A percentile compares a stretch with the other conserved stretches of the same genome.
Conservation (phyloP, 2,888 invertebrate species). For the Odontothrips loti region DNA sequence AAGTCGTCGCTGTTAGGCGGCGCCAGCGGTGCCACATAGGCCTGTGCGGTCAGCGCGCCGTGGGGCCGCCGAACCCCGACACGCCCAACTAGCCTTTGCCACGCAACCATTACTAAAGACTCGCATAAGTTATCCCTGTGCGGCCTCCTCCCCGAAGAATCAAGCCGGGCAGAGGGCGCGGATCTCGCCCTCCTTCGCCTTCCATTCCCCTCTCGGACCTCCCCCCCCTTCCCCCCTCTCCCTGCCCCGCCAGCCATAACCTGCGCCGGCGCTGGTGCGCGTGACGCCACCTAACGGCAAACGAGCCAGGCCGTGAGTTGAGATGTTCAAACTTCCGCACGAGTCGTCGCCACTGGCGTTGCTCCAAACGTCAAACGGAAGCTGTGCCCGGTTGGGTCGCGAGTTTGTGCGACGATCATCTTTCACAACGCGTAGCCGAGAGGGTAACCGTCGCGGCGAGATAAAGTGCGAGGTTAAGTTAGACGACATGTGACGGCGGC, state of each 20-base stretch:
- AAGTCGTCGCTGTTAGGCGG: too few species aligned
- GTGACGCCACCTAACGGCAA: too few species aligned
- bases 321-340: slow-evolving; percentile 17
- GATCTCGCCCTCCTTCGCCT: background rate
- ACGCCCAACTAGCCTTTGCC: background rate
- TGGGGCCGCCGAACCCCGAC: background rate
- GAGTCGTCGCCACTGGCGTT: background rate
- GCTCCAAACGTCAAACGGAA: slow-evolving; percentile 13
- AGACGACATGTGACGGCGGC: too few species aligned
- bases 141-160: background rate
- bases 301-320: background rate
- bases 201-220: background rate
- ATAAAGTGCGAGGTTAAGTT: too few species aligned
- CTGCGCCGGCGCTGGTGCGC: too few species aligned
- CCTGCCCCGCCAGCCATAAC: background rate
- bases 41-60: too few species aligned
- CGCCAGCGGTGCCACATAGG: too few species aligned
- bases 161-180: background rate
- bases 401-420: slow-evolving; percentile 8
- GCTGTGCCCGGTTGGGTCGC: background rate
- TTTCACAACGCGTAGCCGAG: background rate
- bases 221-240: background rate
- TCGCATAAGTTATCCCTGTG: background rate
- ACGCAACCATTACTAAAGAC: slow-evolving; percentile 20
- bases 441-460: background rate